Evolutionary conservation across 2,797 vertebrate species (phyloP), one percentile per base, ranked within the genome.

Genomic region (Fistularia commersonii): DNA sequence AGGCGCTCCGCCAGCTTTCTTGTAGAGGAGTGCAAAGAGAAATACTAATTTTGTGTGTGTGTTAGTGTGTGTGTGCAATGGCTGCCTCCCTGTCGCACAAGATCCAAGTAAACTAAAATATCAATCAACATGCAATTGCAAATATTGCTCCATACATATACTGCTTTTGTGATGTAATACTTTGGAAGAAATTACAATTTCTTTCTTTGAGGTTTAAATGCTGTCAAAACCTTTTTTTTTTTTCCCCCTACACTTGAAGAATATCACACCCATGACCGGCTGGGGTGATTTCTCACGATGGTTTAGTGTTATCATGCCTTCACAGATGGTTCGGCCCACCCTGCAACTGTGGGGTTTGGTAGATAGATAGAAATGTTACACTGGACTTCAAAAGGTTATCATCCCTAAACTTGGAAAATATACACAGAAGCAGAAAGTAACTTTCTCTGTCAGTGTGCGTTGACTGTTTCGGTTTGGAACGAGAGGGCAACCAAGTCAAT

Each of bases 241-340:
- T 23, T 4, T 4, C 23, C 23, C 23, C 23, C 11, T 6, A 54
- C 55, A 54, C 45, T 54, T 45, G 1, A 7, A 40, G 51, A 42
- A 54, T 61, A 51, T 72, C 70, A 54, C 66, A 52, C 57, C 66
- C 53, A 33, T 50, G 40, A 49, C 23, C 23, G 61, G 54, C 68
- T 59, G 63, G 75, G 68, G 58, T 1, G 1, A 48, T 64, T 69
- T 75, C 67, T 70, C 55, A 66, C 56, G 53, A 61, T 51, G 32
- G 66, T 72, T 64, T 66, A 70, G 51, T 65, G 52, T 74, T 79
- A 74, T 82, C 80, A 74, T 62, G 59, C 49, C 58, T 64, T 66
- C 55, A 70, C 77, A 83, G 74, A 84, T 61, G 70, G 69, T 58
- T 38, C 69, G 32, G 37, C 57, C 56, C 69, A 54, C 61, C 70